Evolutionary conservation across 1,140 invertebrate genomes (phyloP).

Genomic region (Drosophila paulistorum): DNA sequence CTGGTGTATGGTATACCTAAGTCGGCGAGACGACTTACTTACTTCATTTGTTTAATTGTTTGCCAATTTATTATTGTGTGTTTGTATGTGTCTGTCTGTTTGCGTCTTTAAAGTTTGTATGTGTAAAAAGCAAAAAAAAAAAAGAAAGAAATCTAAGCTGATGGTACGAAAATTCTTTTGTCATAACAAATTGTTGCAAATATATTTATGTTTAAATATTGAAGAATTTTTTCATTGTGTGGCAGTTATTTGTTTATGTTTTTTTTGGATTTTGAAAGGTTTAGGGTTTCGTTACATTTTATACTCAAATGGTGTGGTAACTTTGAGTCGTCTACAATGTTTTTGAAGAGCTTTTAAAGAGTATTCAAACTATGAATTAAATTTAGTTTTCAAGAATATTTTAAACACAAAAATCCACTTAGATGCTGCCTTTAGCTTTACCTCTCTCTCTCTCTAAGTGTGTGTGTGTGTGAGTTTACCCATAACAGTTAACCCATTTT

Average conservation of each 20-base stretch:
- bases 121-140: background rate
- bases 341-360: background rate
- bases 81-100: background rate
- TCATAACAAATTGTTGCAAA: background rate
- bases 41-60: background rate
- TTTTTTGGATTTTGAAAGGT: too few relatives aligned
- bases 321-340: background rate
- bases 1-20: too few relatives aligned
- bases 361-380: background rate
- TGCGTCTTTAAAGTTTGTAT: background rate
- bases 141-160: slow-evolving; percentile 2
- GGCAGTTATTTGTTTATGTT: too few relatives aligned
- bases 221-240: background rate
- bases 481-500: slow-evolving; percentile 19
- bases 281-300: too few relatives aligned
- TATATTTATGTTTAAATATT: background rate
- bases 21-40: too few relatives aligned
- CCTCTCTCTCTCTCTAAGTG: background rate
- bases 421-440: slow-evolving; percentile 1
- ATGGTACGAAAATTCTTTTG: background rate
- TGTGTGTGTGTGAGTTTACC: background rate
- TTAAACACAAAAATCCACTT: slow-evolving; percentile 11
- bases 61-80: background rate
- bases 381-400: background rate
- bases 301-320: too few relatives aligned